Percentiles rank a stretch among this genome's conserved stretches.
These are phyloP conservation scores for Trachops cirrhosus DNA, from an alignment of 2,797 vertebrate genomes.

Conservation along the genomic window DNA sequence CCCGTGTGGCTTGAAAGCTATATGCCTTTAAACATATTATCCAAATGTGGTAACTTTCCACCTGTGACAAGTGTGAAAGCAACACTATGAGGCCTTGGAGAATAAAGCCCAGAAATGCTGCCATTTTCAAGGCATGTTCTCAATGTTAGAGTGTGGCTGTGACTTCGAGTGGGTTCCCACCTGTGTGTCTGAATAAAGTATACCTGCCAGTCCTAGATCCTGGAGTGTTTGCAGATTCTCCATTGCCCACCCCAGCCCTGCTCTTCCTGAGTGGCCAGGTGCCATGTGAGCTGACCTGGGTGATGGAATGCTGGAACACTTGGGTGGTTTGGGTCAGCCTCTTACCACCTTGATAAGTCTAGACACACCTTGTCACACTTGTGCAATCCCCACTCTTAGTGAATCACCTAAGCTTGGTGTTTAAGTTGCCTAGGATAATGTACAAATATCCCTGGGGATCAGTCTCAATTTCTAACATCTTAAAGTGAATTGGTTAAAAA, in stretches of 20 bases:
- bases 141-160: background rate
- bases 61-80: background rate
- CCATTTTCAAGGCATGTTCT: background rate
- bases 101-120: fast-evolving
- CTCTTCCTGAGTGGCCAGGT: background rate
- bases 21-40: background rate
- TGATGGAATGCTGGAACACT: background rate
- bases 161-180: background rate
- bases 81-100: background rate
- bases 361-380: background rate
- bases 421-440: background rate
- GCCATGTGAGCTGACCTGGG: background rate
- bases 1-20: background rate
- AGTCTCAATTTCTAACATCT: background rate
- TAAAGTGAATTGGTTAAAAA: background rate
- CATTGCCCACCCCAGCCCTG: no score
- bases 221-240: background rate
- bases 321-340: background rate
- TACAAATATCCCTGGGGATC: background rate
- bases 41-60: background rate
- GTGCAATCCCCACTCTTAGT: background rate
- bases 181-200: background rate
- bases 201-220: background rate
- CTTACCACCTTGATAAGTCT: background rate
- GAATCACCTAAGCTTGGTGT: background rate